Evolutionary conservation across 1,140 invertebrate genomes (phyloP).

Genomic region (Diachasmimorpha longicaudata): DNA sequence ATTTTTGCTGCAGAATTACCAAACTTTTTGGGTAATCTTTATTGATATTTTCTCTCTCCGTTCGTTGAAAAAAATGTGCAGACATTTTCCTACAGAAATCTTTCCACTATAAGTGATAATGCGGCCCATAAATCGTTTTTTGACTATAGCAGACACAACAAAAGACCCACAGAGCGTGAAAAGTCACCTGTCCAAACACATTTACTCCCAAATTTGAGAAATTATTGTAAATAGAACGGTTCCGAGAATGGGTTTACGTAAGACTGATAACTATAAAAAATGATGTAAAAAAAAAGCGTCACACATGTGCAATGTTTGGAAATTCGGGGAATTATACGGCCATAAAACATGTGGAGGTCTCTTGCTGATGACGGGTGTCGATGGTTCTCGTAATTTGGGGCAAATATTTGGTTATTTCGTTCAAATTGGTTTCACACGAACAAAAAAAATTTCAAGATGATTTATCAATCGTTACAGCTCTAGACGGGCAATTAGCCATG

Average conservation of each 20-base stretch:
- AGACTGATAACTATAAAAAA: background rate
- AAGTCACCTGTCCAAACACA: background rate
- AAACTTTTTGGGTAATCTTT: too few species aligned
- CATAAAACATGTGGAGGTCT: background rate
- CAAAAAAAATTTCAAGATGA: background rate
- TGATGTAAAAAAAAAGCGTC: background rate
- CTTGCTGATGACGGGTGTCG: background rate
- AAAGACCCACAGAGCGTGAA: background rate
- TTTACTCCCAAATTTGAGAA: background rate
- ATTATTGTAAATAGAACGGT: background rate
- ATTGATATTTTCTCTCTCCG: too few species aligned
- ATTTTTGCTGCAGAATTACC: too few species aligned
- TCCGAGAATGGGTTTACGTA: background rate
- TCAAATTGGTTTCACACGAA: background rate
- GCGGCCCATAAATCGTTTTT: background rate
- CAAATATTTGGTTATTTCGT: background rate
- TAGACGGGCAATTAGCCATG: too few species aligned
- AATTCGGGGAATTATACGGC: background rate
- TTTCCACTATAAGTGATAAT: background rate
- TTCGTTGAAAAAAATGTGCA: too few species aligned
- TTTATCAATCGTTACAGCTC: background rate
- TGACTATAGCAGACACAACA: background rate
- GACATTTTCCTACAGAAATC: too few species aligned
- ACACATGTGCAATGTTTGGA: background rate
- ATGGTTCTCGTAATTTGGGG: background rate